These are phyloP conservation scores for Argya squamiceps DNA, from an alignment of 2,797 vertebrate species.

Conservation along the genomic window DNA sequence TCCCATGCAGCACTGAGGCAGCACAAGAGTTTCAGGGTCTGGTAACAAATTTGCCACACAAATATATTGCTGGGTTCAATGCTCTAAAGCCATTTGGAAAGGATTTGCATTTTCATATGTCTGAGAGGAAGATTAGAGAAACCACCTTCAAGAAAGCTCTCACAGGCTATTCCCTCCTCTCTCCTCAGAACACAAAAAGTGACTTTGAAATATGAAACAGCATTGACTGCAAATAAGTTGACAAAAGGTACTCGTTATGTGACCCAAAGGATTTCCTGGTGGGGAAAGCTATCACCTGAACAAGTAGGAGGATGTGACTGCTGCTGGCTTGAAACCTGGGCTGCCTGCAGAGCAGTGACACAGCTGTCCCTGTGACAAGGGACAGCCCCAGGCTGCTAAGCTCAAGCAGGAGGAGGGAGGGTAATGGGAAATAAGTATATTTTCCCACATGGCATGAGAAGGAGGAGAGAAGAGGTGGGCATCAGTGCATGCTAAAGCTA, in stretches of 20 bases:
- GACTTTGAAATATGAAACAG: not conserved
- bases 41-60: not conserved
- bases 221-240: not conserved
- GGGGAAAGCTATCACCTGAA: not conserved
- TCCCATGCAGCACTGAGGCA: not conserved
- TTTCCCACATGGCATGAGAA: not conserved
- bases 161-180: not conserved
- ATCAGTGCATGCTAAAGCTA: not conserved
- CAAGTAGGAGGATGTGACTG: not conserved
- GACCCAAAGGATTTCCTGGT: not conserved
- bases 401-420: not conserved
- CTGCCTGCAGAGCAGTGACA: rapidly evolving
- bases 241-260: not conserved
- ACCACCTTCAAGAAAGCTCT: not conserved
- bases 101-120: not conserved
- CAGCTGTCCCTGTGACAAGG: not conserved
- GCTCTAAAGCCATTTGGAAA: not conserved
- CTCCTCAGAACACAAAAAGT: not conserved
- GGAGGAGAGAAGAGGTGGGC: not conserved
- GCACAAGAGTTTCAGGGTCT: not conserved
- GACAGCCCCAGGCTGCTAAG: not conserved
- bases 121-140: not conserved
- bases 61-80: not conserved
- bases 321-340: not conserved
- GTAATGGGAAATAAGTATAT: not conserved